These are phyloP conservation scores for human DNA, from an alignment of 2,113 vertebrate genomes.

Conservation along the genomic window GRCh38 chr15:32170001-32170500, in stretches of 20 bases:
- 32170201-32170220: background rate
- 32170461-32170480: slow-evolving; percentile 72
- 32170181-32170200: background rate
- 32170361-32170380: background rate
- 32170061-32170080: background rate
- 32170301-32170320: background rate
- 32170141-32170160: slow-evolving; percentile 4
- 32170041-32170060: background rate
- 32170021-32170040: background rate
- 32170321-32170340: background rate
- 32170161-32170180: background rate
- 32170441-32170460: slow-evolving; percentile 70
- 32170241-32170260: background rate
- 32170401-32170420: slow-evolving; percentile 68
- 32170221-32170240: slow-evolving; percentile 36
- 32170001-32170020: background rate
- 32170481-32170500: slow-evolving; percentile 41
- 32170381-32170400: slow-evolving; percentile 8
- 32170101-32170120: background rate
- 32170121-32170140: background rate
- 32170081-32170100: background rate
- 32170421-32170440: slow-evolving; percentile 51
- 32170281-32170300: background rate
- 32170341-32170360: background rate
- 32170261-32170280: background rate